Conservation (phyloP, 2,797 vertebrate genomes). For the Schizopygopsis pylzovi region DNA sequence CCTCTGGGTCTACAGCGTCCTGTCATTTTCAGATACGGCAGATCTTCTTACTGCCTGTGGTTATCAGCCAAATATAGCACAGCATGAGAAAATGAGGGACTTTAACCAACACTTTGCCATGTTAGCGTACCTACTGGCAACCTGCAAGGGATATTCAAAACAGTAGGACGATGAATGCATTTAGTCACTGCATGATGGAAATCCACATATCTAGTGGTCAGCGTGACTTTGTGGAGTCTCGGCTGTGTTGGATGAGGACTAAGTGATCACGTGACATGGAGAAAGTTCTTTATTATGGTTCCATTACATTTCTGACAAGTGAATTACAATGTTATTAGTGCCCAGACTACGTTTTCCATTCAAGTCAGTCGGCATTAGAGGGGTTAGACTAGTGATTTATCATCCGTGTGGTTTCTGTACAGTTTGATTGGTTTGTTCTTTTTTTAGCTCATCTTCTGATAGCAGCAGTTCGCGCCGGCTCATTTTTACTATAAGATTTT, state of each 20-base stretch:
- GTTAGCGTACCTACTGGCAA: not conserved
- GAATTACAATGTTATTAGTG: constrained; percentile 75
- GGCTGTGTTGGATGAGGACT: not conserved
- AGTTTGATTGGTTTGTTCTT: constrained; percentile 70
- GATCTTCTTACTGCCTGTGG: constrained; percentile 74
- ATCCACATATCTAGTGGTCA: not conserved
- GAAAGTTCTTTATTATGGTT: constrained; percentile 59
- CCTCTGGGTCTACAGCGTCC: constrained; percentile 79
- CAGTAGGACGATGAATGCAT: not conserved
- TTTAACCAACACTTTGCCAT: constrained; percentile 57
- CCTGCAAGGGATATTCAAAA: not conserved
- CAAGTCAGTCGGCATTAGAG: constrained; percentile 63
- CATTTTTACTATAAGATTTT: constrained; percentile 70
- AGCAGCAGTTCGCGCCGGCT: not conserved
- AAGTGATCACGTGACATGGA: constrained; percentile 9
- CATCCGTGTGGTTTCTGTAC: constrained; percentile 48
- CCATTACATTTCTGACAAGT: constrained; percentile 71
- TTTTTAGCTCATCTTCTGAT: constrained; percentile 31
- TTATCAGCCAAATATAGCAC: constrained; percentile 81
- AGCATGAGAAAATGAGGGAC: constrained; percentile 74
- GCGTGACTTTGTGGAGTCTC: not conserved
- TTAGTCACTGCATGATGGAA: not conserved
- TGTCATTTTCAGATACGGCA: constrained; percentile 80
- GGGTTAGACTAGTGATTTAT: constrained; percentile 69
- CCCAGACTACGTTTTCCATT: constrained; percentile 68